Percentiles rank a stretch among this genome's conserved stretches.
phyloP scores from a whole-genome alignment of 2,888 invertebrate genomes.

The Tolmerus cingulatus region DNA sequence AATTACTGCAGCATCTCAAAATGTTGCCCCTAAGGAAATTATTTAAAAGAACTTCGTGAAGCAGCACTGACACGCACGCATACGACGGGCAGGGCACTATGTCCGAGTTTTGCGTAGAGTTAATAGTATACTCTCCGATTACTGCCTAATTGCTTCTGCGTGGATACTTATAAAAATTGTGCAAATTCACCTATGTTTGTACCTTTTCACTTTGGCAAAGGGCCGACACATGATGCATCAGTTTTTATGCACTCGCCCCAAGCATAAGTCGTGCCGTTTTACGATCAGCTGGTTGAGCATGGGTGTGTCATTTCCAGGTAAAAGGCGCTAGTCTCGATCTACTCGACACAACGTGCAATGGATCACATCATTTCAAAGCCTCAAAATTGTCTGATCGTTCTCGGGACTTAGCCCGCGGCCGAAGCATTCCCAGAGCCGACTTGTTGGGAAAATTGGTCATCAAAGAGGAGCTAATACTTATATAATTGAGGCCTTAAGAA shows the following conservation, averaged over 20 bases:
- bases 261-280: conserved; percentile 30
- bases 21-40: not conserved
- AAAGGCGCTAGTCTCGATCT: conserved; percentile 20
- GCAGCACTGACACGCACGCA: not conserved
- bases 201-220: not conserved
- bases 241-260: conserved; percentile 7
- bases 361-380: conserved; percentile 23
- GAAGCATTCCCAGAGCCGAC: conserved; percentile 3
- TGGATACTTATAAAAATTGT: conserved; percentile 28
- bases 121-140: not conserved
- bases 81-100: not conserved
- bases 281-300: conserved; percentile 28
- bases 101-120: not conserved
- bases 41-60: not conserved
- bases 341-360: not conserved
- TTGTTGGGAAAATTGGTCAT: conserved; percentile 41
- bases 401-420: not conserved
- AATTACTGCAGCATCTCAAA: not conserved
- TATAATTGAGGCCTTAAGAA: conserved; percentile 47
- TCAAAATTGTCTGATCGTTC: conserved; percentile 35
- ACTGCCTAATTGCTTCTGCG: conserved; percentile 42
- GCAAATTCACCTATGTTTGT: not conserved
- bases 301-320: conserved; percentile 44
- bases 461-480: conserved; percentile 49
- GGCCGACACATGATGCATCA: not conserved